Evolutionary conservation across 2,797 vertebrate genomes (phyloP).

Genomic region (Pempheris klunzingeri): DNA sequence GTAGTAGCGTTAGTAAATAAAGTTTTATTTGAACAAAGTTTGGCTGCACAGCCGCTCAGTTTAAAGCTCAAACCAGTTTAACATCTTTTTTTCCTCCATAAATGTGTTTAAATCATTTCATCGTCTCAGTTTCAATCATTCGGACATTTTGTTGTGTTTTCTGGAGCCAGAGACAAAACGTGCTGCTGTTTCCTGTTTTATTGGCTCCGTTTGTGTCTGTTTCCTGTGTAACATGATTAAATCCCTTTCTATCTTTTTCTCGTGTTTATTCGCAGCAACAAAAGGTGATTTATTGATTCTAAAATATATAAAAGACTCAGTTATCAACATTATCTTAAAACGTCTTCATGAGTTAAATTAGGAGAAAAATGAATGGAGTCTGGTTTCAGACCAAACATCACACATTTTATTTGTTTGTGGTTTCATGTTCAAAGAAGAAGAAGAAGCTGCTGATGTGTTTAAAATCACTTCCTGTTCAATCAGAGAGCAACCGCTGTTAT

Average conservation of each 20-base stretch:
- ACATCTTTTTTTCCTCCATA: background rate
- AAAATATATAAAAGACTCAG: background rate
- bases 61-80: background rate
- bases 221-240: too few relatives aligned
- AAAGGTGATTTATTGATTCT: background rate
- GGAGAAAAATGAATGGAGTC: too few relatives aligned
- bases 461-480: too few relatives aligned
- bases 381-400: too few relatives aligned
- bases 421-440: too few relatives aligned
- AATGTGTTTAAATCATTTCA: background rate
- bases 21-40: background rate
- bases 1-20: too few relatives aligned
- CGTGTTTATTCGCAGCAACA: too few relatives aligned
- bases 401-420: background rate
- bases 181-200: constrained; percentile 27
- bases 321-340: background rate
- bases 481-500: too few relatives aligned
- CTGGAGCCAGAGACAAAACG: constrained; percentile 34
- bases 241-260: too few relatives aligned
- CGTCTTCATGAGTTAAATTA: background rate
- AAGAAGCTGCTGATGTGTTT: too few relatives aligned
- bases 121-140: constrained; percentile 9
- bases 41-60: background rate
- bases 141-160: background rate
- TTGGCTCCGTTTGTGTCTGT: background rate